Percentiles rank a stretch among this genome's conserved stretches.
Evolutionary conservation across 2,113 vertebrate species (phyloP).

Genomic region (Pyxicephalus adspersus): DNA sequence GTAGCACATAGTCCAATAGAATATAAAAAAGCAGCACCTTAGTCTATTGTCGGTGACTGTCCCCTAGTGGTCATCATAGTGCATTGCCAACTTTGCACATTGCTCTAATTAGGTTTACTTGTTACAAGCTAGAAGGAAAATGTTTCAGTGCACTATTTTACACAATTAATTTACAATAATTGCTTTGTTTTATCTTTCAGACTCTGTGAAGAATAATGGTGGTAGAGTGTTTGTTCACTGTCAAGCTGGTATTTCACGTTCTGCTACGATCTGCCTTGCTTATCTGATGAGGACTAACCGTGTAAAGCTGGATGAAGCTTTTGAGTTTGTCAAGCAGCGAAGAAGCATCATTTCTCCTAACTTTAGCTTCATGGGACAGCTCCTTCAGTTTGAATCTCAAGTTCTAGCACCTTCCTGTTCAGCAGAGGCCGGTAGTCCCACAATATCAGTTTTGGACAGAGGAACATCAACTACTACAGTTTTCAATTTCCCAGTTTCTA

Average conservation of each 20-base stretch:
- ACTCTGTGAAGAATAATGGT: conserved; percentile 89
- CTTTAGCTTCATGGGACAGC: conserved; percentile 99
- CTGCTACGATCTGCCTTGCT: conserved; percentile 96
- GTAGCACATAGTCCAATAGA: no score
- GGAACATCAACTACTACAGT: conserved; percentile 81
- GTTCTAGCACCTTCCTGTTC: conserved; percentile 95
- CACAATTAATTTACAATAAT: conserved; percentile 2
- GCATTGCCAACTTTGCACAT: no score
- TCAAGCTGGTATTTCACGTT: conserved; percentile 96
- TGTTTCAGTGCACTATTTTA: background rate
- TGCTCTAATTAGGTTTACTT: no score
- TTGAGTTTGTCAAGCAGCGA: conserved; percentile 97
- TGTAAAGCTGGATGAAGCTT: conserved; percentile 95
- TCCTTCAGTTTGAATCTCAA: conserved; percentile 96
- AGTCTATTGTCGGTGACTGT: background rate
- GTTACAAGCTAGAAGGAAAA: background rate
- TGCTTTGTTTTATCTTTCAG: conserved; percentile 68
- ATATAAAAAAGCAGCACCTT: no score
- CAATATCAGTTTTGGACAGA: conserved; percentile 77
- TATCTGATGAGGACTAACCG: conserved; percentile 98
- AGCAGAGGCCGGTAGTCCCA: conserved; percentile 88
- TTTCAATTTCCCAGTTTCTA: conserved; percentile 95
- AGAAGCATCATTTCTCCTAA: conserved; percentile 98
- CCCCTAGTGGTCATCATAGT: background rate
- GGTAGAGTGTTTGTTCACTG: conserved; percentile 97